Conservation (phyloP, 1,140 invertebrate genomes). For the Drosophila nikananu region DNA sequence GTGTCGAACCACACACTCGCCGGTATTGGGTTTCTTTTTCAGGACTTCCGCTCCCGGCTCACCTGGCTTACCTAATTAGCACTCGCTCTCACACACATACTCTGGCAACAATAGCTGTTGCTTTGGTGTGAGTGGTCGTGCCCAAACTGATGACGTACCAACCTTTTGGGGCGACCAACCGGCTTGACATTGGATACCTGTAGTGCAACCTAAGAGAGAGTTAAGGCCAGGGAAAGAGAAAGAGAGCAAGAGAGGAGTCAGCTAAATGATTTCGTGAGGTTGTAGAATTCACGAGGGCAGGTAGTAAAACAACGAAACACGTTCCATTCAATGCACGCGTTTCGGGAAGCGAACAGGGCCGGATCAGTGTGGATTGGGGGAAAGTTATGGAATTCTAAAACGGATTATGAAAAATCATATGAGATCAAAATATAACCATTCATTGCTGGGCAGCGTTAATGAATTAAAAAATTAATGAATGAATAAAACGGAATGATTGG, state of each 20-base stretch:
- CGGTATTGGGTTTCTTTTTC: slow-evolving; percentile 11
- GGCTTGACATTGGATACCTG: slow-evolving; percentile 47
- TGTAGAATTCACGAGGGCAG: slow-evolving; percentile 58
- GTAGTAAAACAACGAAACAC: slow-evolving; percentile 59
- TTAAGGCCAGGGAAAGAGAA: slow-evolving; percentile 1
- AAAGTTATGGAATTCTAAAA: neutral
- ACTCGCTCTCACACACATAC: slow-evolving; percentile 41
- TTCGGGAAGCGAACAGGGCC: slow-evolving; percentile 46
- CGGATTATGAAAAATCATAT: neutral
- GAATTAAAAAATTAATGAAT: too few species aligned
- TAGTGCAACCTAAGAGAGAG: slow-evolving; percentile 27
- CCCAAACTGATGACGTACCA: slow-evolving; percentile 72
- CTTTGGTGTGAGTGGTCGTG: slow-evolving; percentile 24
- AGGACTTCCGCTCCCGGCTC: slow-evolving; percentile 45
- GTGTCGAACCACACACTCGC: slow-evolving; percentile 15
- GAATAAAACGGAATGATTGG: too few species aligned
- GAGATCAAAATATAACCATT: too few species aligned
- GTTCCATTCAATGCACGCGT: slow-evolving; percentile 71
- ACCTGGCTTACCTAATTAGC: slow-evolving; percentile 54
- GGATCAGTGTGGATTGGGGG: slow-evolving; percentile 33
- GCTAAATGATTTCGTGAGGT: slow-evolving; percentile 34
- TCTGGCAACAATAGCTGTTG: neutral
- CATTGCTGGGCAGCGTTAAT: too few species aligned
- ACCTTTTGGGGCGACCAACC: slow-evolving; percentile 38
- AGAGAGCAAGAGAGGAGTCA: slow-evolving; percentile 21